Evolutionary conservation across 2,113 vertebrate species (phyloP), one percentile per base, ranked within the genome.

Genomic region (Perognathus longimembris): DNA sequence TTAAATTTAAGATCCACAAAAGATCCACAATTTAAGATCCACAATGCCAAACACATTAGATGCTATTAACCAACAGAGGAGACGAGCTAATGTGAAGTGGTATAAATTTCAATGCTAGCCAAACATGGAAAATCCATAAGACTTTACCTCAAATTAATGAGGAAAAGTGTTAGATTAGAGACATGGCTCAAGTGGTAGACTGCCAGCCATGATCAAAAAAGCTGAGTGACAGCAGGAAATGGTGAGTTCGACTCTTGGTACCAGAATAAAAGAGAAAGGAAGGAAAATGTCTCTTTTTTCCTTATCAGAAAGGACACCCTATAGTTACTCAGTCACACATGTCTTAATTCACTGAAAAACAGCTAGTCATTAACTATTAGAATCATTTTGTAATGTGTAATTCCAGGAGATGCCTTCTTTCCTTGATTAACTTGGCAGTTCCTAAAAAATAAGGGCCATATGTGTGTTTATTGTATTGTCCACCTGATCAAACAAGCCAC

Each of bases 21-120:
- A n/a, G n/a, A n/a, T n/a, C n/a, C n/a, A n/a, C n/a, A n/a, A n/a
- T n/a, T n/a, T n/a, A n/a, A n/a, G n/a, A n/a, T n/a, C n/a, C 63
- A 86, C 85, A 84, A 80, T 59, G 54, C 61, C 89, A 90, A 93
- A 32, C n/a, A 92, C 15, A 73, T 63, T 73, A 67, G 82, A 76
- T 14, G 85, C 32, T 85, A 24, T 88, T 83, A 78, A 61, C n/a
- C 28, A n/a, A 74, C 26, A 24, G n/a, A n/a, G n/a, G n/a, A 8
- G 11, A 57, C 45, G 80, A 24, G 9, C 80, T 93, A 38, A 84
- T 63, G 63, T 45, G 63, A 90, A 93, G 40, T 14, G n/a, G 50
- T 82, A 34, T 85, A 76, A 95, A 89, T 88, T 8, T 45, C 45
- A 45, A 45, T 11, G 45, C 45, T 12, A 45, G 45, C 45, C 45